Base-by-base conservation (phyloP, 1,140 invertebrate genomes). In the Heliconius hermathena region DNA sequence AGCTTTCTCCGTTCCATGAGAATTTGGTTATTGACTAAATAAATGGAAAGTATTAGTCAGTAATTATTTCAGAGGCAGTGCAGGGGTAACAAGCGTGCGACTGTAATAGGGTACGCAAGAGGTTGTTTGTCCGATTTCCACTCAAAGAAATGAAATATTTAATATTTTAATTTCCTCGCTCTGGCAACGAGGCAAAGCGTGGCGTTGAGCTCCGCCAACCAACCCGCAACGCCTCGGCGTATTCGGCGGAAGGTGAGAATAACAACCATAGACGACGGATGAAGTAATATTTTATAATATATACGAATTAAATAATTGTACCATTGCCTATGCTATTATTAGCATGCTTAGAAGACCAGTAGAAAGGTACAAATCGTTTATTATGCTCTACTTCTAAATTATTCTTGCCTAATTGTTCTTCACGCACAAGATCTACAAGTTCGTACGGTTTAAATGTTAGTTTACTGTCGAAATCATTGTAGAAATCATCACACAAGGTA, bases 1-100 rank as follows among this genome's bases (percentile, higher is more conserved):
- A 93, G 77, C 76, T 92, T 93, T 26, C 91, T 88, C 11, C 71
- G 60, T 29, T 13, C 26, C 26, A 66, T 29, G 11, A 29, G 13
- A 66, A 66, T 5, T 13, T 66, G 60, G 4, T 66, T 66, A 16
- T 29, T 66, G 9, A 13, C 60, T 66, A 66, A 66, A 66, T 29
- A 18, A 66, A 18, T 66, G 9, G 11, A 57, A 57, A 22, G n/a
- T 20, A 52, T 52, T 4, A 52, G 6, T 20, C 3, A 46, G 41
- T 46, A 33, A 6, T 33, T 33, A 5, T 33, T 33, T 8, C 5
- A 6, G 4, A 33, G 33, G 5, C 33, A 5, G 4, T 33, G 33
- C 33, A 33, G 33, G 33, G 33, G 4, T 33, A 33, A 33, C 33
- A 26, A 26, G 26, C 26, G 26, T 26, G 1, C 26, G 26, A 5